Conservation (phyloP, 2,797 vertebrate genomes). For the Botia kubotai region DNA sequence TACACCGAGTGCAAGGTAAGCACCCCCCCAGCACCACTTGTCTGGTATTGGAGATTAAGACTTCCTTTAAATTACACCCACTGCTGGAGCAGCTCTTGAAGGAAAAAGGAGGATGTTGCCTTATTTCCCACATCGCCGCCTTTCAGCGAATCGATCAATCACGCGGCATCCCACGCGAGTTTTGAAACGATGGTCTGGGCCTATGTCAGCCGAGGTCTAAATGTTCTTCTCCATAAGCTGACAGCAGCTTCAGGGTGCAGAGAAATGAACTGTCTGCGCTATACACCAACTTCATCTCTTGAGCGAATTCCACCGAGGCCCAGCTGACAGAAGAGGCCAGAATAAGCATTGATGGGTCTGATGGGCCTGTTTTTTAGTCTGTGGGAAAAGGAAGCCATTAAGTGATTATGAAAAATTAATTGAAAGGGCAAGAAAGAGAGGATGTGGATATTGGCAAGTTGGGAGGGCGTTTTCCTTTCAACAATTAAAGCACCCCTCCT, state of each 20-base stretch:
- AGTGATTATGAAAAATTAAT: constrained; percentile 68
- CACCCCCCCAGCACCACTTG: background rate
- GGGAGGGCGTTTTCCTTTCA: constrained; percentile 51
- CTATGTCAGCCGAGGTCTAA: constrained; percentile 18
- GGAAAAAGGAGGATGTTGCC: constrained; percentile 7
- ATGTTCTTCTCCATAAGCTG: constrained; percentile 20
- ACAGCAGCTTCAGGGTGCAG: background rate
- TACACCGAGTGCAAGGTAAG: constrained; percentile 12
- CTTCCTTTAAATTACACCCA: constrained; percentile 14
- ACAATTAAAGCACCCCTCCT: background rate
- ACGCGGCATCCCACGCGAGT: constrained; percentile 29
- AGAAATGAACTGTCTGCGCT: constrained; percentile 17
- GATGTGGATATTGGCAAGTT: constrained; percentile 66
- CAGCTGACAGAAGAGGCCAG: constrained; percentile 21
- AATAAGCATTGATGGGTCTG: constrained; percentile 39
- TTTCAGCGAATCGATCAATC: constrained; percentile 44
- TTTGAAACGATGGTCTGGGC: constrained; percentile 6
- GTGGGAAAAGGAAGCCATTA: constrained; percentile 71
- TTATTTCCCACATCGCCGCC: constrained; percentile 43
- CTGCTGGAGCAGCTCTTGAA: background rate
- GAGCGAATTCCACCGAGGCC: constrained; percentile 33
- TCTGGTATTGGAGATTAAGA: constrained; percentile 25
- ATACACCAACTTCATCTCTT: constrained; percentile 14
- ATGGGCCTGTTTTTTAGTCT: constrained; percentile 56
- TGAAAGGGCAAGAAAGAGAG: constrained; percentile 66